Evolutionary conservation across 2,888 invertebrate species (phyloP).

Genomic region (Orthosia gracilis): DNA sequence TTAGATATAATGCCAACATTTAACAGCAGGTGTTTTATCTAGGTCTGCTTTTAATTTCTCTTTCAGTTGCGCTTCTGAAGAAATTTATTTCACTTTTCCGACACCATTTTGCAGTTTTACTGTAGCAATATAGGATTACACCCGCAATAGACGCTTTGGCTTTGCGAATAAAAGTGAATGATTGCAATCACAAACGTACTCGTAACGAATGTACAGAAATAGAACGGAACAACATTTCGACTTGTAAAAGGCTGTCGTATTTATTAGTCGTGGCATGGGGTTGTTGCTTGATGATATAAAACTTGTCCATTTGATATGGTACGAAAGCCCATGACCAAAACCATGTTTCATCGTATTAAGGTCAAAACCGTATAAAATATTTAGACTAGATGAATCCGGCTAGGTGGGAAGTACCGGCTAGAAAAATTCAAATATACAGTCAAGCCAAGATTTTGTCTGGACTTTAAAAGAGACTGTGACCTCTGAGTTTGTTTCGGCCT

Average conservation of each 20-base stretch:
- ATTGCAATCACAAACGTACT: slow-evolving; percentile 47
- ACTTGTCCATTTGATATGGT: slow-evolving; percentile 19
- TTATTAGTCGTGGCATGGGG: slow-evolving; percentile 35
- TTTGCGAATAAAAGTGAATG: slow-evolving; percentile 47
- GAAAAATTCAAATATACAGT: no score
- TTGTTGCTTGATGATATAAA: slow-evolving; percentile 36
- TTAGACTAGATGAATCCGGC: no score
- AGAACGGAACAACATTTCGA: slow-evolving; percentile 34
- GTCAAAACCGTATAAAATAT: no score
- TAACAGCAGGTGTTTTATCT: slow-evolving; percentile 24
- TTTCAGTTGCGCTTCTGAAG: slow-evolving; percentile 25
- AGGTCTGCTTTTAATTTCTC: slow-evolving; percentile 33
- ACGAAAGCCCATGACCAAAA: no score
- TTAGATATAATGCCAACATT: slow-evolving; percentile 28
- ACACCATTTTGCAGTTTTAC: slow-evolving; percentile 39
- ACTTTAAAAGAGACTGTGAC: no score
- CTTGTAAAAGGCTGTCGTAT: slow-evolving; percentile 19
- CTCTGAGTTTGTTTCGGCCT: no score
- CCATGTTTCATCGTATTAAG: no score
- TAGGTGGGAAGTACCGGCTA: no score
- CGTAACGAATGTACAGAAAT: slow-evolving; percentile 44
- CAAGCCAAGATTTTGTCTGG: no score
- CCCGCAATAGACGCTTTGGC: slow-evolving; percentile 28
- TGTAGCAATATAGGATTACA: slow-evolving; percentile 52
- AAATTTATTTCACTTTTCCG: slow-evolving; percentile 33